Evolutionary conservation across 2,113 vertebrate species (phyloP), one percentile per base, ranked within the genome.

Genomic region (Pluvialis apricaria): DNA sequence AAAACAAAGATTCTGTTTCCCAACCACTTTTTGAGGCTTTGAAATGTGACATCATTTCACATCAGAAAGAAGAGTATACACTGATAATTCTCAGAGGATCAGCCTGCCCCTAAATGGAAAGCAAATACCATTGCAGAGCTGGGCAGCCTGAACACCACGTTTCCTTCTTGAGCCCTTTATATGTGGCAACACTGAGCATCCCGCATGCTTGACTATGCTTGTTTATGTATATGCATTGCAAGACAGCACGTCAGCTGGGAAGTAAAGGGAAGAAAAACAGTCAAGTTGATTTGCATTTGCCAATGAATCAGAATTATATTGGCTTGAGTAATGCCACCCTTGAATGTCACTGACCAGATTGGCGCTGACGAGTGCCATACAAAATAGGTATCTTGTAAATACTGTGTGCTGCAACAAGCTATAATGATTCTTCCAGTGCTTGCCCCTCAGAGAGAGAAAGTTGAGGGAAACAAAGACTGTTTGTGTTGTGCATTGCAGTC

Each of bases 141-240:
- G 40, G 34, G 40, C 15, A 61, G 11, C 21, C 26, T 1, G 20
- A 88, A 34, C 1, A 44, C 0, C 13, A 11, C 0, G 0, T 61
- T 61, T 84, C 19, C 45, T 57, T 36, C 22, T 22, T 19, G 7
- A 66, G 13, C 79, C 26, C 13, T 29, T 79, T n/a, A 7, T 29
- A 21, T 76, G 24, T 22, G 13, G 5, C 34, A 47, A 29, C 15
- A 12, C 24, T 40, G 54, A 77, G 12, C 29, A 49, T 29, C 20
- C 2, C 0, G 0, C 26, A 31, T 29, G 19, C 40, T 80, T 52
- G 6, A 12, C 20, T 38, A 2, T 26, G 1, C 17, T 76, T 61
- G 7, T 54, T 80, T 52, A 42, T 4, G 2, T 13, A 11, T 26
- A 25, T 0, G 1, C 1, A 1, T 19, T 89, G 32, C 20, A 75